Percentiles rank a stretch among this genome's conserved stretches.
phyloP scores from a whole-genome alignment of 2,888 invertebrate genomes.

The Acleris cristana region DNA sequence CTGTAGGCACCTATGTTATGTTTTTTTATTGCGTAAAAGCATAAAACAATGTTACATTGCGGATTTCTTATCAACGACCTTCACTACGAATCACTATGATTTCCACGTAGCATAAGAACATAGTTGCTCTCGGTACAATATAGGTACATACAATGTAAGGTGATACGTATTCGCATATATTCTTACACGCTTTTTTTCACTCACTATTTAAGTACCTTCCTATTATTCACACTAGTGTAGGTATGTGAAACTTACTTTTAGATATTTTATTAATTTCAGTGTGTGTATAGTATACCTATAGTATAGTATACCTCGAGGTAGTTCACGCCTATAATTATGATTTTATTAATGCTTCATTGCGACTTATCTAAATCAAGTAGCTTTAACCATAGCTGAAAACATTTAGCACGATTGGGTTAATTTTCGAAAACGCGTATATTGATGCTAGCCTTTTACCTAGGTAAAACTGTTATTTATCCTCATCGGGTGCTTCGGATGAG shows the following conservation, averaged over 20 bases:
- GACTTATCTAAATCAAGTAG: no score
- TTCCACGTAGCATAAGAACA: constrained; percentile 45
- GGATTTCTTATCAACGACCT: constrained; percentile 80
- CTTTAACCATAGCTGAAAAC: no score
- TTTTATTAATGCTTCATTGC: no score
- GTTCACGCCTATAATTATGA: no score
- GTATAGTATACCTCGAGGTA: no score
- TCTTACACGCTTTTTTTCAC: not conserved
- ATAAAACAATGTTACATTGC: constrained; percentile 65
- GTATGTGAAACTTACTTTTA: no score
- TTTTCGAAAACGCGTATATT: not conserved
- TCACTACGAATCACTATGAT: constrained; percentile 58
- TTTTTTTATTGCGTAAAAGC: constrained; percentile 55
- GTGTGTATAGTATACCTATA: no score
- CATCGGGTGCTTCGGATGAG: constrained; percentile 41
- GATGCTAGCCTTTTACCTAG: not conserved
- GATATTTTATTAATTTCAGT: no score
- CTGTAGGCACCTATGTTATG: constrained; percentile 28
- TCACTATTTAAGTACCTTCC: no score
- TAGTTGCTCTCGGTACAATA: constrained; percentile 7
- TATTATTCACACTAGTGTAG: no score
- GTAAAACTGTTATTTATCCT: constrained; percentile 16
- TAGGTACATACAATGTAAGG: constrained; percentile 4
- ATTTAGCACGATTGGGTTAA: no score
- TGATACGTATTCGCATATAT: not conserved